Conservation (phyloP, 2,888 invertebrate genomes). For the Peribatodes rhomboidaria region DNA sequence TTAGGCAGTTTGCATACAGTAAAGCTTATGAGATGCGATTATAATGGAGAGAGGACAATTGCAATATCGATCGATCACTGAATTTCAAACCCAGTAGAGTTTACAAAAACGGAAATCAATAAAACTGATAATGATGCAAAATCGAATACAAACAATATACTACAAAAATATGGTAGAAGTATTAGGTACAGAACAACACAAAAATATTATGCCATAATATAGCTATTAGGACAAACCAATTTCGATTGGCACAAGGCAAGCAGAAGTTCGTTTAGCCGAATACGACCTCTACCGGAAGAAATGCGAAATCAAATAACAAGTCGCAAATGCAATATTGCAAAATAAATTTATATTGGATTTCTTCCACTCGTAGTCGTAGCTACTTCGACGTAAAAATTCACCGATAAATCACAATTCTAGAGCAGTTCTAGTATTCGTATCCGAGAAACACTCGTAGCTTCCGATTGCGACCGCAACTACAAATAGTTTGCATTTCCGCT, state of each 20-base stretch:
- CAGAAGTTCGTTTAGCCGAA: too few species aligned
- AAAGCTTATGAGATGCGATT: background rate
- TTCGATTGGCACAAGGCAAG: too few species aligned
- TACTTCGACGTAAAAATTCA: background rate
- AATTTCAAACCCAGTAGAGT: background rate
- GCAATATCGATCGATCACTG: background rate
- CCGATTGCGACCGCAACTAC: constrained; percentile 5
- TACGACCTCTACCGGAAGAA: background rate
- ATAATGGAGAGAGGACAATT: background rate
- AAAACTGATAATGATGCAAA: too few species aligned
- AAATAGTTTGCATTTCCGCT: constrained; percentile 12
- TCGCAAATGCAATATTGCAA: too few species aligned
- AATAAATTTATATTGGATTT: background rate
- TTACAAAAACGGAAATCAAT: too few species aligned
- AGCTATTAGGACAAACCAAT: too few species aligned
- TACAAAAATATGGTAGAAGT: too few species aligned
- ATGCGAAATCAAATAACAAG: background rate
- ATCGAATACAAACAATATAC: too few species aligned
- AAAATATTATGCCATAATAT: too few species aligned
- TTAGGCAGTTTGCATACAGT: background rate
- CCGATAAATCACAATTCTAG: background rate
- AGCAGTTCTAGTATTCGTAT: background rate
- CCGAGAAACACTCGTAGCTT: constrained; percentile 8
- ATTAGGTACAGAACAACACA: too few species aligned
- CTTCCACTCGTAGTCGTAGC: too few species aligned